Conservation (phyloP, 1,140 invertebrate genomes). For the Pentalonia nigronervosa region DNA sequence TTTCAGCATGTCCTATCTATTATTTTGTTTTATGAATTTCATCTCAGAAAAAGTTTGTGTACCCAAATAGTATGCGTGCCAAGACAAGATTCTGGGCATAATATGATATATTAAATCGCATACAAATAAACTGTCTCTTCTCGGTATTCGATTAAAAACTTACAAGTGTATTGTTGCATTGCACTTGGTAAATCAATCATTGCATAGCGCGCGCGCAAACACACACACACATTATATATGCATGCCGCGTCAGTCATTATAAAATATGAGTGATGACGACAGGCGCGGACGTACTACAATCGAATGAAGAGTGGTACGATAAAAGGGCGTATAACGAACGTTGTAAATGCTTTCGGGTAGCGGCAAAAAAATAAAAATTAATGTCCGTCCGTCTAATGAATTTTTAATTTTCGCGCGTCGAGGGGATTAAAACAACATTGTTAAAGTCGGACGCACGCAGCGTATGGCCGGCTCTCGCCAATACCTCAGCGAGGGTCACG, state of each 20-base stretch:
- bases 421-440: neutral
- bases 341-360: neutral
- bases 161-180: neutral
- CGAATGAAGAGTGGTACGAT: neutral
- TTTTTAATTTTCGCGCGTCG: neutral
- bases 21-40: neutral
- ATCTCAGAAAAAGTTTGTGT: neutral
- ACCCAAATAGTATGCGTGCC: neutral
- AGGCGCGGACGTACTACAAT: neutral
- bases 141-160: neutral
- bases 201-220: neutral
- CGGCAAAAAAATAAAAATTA: neutral
- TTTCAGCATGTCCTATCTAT: accelerated
- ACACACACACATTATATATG: neutral
- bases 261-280: neutral
- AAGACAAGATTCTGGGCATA: neutral
- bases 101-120: neutral
- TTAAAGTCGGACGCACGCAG: neutral
- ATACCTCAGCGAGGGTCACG: neutral
- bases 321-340: neutral
- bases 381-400: neutral
- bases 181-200: neutral
- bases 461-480: neutral
- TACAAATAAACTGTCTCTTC: neutral
- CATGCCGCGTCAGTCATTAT: neutral